Evolutionary conservation across 2,113 vertebrate species (phyloP), one percentile per base, ranked within the genome.

Genomic region (Phoxinus phoxinus): DNA sequence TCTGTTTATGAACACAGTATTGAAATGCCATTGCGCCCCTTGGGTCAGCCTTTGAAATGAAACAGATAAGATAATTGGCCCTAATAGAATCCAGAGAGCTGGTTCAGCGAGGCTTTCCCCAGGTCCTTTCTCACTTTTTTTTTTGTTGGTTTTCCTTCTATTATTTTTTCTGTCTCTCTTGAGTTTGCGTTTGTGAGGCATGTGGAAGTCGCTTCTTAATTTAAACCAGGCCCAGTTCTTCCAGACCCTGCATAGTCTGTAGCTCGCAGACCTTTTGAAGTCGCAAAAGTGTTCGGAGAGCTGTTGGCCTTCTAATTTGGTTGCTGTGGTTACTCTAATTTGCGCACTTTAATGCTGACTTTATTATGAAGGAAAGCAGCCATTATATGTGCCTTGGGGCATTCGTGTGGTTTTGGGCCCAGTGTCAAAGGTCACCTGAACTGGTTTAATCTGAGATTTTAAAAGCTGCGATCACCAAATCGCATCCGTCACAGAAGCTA

Each of bases 31-130:
- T 95, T 95, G 95, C 95, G 91, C 96, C 96, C 96, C 96, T 95
- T 95, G 95, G 97, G 97, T 97, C 97, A 97, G 96, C 94, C 93
- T 93, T 96, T 88, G 96, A 98, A 97, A 99, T 97, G 96, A 99
- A 99, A 97, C 96, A 98, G 97, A 99, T 98, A 99, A 99, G 97
- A 99, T 97, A 97, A 99, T 99, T 99, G 96, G 97, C 94, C 96
- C 91, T 99, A 99, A 99, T 99, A 97, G 97, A 98, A 98, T 96
- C 97, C 97, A 99, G 97, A 97, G 96, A 94, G 95, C 93, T 90
- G 1, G 83, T 92, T 90, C 91, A 88, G 90, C 92, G 21, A 63
- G 83, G 87, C 81, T 91, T 90, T 90, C 93, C 95, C 95, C 93
- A 92, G 94, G 95, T 93, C 72, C 73, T 87, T 90, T 90, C 95